Conservation (phyloP, 2,888 invertebrate genomes). For the Aspidapion aeneum region DNA sequence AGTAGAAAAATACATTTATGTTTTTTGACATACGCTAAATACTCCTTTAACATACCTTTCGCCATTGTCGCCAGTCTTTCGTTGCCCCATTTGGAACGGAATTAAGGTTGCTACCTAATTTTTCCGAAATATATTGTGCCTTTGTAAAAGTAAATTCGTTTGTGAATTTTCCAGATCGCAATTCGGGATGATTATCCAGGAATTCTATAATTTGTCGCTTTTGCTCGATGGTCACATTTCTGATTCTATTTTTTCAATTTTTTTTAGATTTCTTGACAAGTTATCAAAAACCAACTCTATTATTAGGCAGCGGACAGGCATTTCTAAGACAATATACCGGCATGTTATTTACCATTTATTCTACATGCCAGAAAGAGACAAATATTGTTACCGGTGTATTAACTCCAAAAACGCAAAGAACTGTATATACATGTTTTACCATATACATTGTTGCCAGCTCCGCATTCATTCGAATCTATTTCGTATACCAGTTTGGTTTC, state of each 20-base stretch:
- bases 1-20: too few relatives aligned
- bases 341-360: neutral
- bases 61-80: neutral
- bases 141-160: neutral
- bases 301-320: neutral
- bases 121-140: too few relatives aligned
- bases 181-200: neutral
- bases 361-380: neutral
- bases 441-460: neutral
- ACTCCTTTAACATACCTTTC: neutral
- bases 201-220: neutral
- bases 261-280: neutral
- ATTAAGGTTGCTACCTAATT: too few relatives aligned
- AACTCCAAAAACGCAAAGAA: too few relatives aligned
- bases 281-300: neutral
- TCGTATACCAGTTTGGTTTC: neutral
- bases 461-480: neutral
- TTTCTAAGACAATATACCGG: neutral
- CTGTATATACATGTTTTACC: neutral
- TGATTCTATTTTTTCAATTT: neutral
- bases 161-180: neutral
- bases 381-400: neutral
- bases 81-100: too few relatives aligned
- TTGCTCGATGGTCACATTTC: neutral
- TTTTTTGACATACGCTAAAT: too few relatives aligned